Conservation (phyloP, 2,797 vertebrate species). For the Lagocephalus sceleratus region DNA sequence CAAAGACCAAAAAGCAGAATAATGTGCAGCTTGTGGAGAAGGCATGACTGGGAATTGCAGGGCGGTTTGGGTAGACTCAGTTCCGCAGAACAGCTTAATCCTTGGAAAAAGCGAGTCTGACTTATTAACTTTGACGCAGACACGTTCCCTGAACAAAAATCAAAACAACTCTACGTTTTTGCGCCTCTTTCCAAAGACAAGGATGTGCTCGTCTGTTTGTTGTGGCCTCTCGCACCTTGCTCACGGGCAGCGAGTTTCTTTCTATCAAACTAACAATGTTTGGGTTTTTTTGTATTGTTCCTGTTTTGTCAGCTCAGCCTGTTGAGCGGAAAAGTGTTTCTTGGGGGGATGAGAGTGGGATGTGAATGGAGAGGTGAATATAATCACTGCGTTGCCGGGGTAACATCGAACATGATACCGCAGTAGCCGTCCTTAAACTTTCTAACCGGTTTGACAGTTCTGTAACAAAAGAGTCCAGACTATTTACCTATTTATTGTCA, state of each 20-base stretch:
- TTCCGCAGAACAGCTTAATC: conserved; percentile 9
- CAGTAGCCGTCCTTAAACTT: conserved; percentile 44
- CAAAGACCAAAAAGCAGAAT: conserved; percentile 29
- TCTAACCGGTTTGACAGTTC: conserved; percentile 44
- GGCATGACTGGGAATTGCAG: conserved; percentile 15
- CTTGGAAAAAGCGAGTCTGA: too few relatives aligned
- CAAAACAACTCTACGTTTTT: too few relatives aligned
- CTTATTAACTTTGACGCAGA: too few relatives aligned
- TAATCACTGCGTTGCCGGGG: conserved; percentile 70
- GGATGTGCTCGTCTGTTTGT: conserved; percentile 23
- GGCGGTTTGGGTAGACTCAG: neutral
- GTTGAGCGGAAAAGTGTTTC: conserved; percentile 58
- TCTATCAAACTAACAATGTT: conserved; percentile 39
- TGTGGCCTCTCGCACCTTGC: conserved; percentile 19
- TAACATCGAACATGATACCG: conserved; percentile 68
- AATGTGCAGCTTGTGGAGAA: conserved; percentile 31
- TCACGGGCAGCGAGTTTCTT: conserved; percentile 32
- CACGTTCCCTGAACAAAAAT: too few relatives aligned
- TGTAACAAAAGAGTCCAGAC: conserved; percentile 44
- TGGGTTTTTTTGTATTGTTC: conserved; percentile 20
- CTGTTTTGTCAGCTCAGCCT: conserved; percentile 40
- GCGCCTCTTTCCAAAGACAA: conserved; percentile 5
- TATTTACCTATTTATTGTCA: conserved; percentile 45
- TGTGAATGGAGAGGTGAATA: conserved; percentile 67
- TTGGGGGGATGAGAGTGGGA: conserved; percentile 59